Base-by-base conservation (phyloP, 1,140 invertebrate genomes). In the Cydia strobilella region DNA sequence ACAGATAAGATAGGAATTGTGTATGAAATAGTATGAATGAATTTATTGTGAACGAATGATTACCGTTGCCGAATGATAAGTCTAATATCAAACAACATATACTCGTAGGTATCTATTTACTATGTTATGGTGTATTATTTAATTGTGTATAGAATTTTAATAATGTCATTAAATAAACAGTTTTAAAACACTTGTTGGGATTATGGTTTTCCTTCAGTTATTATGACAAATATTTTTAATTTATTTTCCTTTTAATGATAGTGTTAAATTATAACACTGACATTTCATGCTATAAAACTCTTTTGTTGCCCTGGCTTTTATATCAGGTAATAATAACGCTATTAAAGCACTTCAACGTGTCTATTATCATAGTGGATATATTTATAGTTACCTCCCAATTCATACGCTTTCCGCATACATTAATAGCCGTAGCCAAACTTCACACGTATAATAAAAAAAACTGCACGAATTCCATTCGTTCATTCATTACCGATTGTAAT, bases 401-500 rank as follows among this genome's bases (percentile, higher is more conserved):
- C 54, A 59, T 59, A 69, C 31, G 54, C 48, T 15, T 69, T 39
- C 31, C 65, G 65, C 65, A 69, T 39, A 31, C 27, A 35, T 66
- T 15, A 69, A 39, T 35, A n/a, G 9, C 13, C 65, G 65, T 18
- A 35, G 18, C 31, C 15, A 35, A 35, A 35, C 31, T 69, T 42
- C 65, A 35, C 65, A 39, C 65, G 65, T 39, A 15, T 69, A 69
- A 69, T 69, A 42, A 39, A 69, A 69, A 35, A 42, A 35, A 39
- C 65, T 18, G 65, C 65, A 35, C 31, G 65, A 69, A 42, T 69
- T 39, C 65, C 65, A 69, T 69, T 69, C 27, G 45, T 74, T 63
- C 77, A 27, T 65, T 69, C 72, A 78, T 77, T 76, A 74, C 39
- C 23, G 69, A 80, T 76, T 77, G 63, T 76, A 78, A 80, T 79